Conservation (phyloP, 35 echinoderm and acorn worm species). For the Nesometra sesokonis region DNA sequence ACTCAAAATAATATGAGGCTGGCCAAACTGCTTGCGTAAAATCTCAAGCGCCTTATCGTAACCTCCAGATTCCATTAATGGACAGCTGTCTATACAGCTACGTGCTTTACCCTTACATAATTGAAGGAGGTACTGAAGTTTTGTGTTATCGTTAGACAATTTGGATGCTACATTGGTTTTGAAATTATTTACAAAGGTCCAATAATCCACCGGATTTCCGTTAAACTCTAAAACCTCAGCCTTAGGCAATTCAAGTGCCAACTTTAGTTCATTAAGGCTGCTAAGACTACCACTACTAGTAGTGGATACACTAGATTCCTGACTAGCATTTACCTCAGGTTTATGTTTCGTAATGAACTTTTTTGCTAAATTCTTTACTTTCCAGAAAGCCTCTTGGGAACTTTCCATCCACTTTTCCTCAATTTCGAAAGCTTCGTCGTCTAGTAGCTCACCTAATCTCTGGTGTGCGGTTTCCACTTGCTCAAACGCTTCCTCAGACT, state of each 20-base stretch:
- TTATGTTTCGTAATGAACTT: not conserved
- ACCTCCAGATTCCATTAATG: not conserved
- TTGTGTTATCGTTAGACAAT: constrained; percentile 11
- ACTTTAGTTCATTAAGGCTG: too few species aligned
- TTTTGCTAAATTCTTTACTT: not conserved
- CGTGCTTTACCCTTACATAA: constrained; percentile 25
- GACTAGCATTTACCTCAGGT: not conserved
- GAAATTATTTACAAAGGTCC: constrained; percentile 11
- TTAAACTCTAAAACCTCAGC: constrained; percentile 6
- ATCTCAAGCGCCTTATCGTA: too few species aligned
- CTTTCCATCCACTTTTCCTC: not conserved
- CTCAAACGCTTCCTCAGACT: too few species aligned
- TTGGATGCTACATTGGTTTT: constrained; percentile 21
- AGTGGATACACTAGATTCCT: not conserved
- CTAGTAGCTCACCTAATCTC: too few species aligned
- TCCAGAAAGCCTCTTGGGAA: not conserved
- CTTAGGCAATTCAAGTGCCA: constrained; percentile 7
- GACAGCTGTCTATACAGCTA: constrained; percentile 1
- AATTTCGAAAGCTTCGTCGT: not conserved
- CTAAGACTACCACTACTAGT: not conserved
- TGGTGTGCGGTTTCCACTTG: too few species aligned
- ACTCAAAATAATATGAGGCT: too few species aligned
- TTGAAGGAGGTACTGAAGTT: constrained; percentile 9
- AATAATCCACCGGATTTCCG: constrained; percentile 13
- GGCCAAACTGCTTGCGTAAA: too few species aligned